phyloP scores from a whole-genome alignment of 2,113 vertebrate species.

The Pipa parva region DNA sequence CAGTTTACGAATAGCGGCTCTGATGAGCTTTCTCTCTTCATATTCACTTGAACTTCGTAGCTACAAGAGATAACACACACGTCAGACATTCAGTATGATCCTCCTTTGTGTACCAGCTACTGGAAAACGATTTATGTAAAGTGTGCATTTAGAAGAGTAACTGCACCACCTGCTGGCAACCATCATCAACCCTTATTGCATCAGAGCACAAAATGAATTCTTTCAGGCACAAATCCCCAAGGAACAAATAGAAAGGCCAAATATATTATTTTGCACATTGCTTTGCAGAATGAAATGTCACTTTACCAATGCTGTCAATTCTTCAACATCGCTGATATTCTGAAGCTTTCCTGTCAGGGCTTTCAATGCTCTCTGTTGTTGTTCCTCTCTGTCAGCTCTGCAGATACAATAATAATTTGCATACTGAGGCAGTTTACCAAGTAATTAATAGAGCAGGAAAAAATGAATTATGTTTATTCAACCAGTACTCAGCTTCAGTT shows the following conservation, averaged over 20 bases:
- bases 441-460: background rate
- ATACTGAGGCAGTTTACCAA: background rate
- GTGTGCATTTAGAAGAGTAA: background rate
- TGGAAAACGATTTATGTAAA: too few species aligned
- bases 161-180: background rate
- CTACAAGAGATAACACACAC: conserved; percentile 54
- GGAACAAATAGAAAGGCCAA: too few species aligned
- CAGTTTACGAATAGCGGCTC: conserved; percentile 81
- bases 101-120: too few species aligned
- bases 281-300: too few species aligned
- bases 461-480: background rate
- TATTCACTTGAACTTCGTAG: conserved; percentile 76
- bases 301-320: conserved; percentile 84
- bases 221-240: too few species aligned
- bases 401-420: conserved; percentile 9
- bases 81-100: too few species aligned
- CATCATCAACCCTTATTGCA: too few species aligned
- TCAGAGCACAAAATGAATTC: too few species aligned
- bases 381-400: conserved; percentile 59
- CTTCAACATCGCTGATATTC: conserved; percentile 77
- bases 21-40: conserved; percentile 87
- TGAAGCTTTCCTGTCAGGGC: conserved; percentile 72
- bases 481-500: background rate
- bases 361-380: conserved; percentile 67
- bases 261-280: too few species aligned